Percentiles rank a stretch among this genome's conserved stretches.
Conservation (phyloP, 1,140 invertebrate species). For the Apis laboriosa region DNA sequence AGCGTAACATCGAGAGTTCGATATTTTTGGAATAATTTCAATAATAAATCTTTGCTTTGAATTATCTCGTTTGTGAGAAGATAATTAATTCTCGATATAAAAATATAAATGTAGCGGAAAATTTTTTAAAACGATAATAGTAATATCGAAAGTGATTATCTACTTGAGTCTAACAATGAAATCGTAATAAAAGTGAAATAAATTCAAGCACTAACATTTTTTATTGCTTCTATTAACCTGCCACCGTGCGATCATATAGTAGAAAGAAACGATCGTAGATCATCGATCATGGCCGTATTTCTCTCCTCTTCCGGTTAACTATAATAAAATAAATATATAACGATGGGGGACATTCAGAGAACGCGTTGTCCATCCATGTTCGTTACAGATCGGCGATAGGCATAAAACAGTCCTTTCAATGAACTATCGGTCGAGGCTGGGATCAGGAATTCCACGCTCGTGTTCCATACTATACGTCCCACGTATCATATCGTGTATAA, state of each 20-base stretch:
- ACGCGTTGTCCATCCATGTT: slow-evolving; percentile 1
- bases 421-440: not conserved
- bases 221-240: not conserved
- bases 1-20: too few relatives aligned
- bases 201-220: not conserved
- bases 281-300: not conserved
- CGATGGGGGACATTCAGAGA: not conserved
- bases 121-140: too few relatives aligned
- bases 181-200: not conserved
- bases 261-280: not conserved
- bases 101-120: too few relatives aligned
- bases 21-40: too few relatives aligned
- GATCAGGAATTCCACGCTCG: slow-evolving; percentile 14
- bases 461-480: not conserved
- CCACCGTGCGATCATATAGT: not conserved
- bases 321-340: not conserved
- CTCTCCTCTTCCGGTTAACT: too few relatives aligned
- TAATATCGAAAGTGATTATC: too few relatives aligned
- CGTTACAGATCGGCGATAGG: slow-evolving; percentile 9
- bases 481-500: slow-evolving; percentile 59
- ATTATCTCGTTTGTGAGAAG: too few relatives aligned
- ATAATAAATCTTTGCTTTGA: too few relatives aligned
- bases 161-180: not conserved
- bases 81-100: too few relatives aligned
- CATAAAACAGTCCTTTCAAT: not conserved